These are phyloP conservation scores for Cheiracanthium punctorium DNA, from an alignment of 2,888 invertebrate species.

Conservation along the genomic window DNA sequence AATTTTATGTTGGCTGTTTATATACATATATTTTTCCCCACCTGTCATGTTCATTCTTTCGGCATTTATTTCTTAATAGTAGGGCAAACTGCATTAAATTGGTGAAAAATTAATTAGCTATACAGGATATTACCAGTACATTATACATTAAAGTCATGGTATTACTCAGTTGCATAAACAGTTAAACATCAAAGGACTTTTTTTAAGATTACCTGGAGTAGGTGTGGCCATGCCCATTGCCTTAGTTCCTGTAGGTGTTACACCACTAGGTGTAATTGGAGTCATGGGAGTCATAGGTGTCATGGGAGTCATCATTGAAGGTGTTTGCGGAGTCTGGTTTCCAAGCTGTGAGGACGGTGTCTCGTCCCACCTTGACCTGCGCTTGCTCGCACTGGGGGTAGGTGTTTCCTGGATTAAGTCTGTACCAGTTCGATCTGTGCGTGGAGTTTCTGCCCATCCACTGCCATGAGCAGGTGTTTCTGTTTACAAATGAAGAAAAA, in stretches of 20 bases:
- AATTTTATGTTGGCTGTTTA: too few relatives aligned
- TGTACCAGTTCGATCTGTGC: constrained; percentile 89
- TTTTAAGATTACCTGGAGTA: constrained; percentile 82
- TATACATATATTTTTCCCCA: too few relatives aligned
- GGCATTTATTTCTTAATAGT: too few relatives aligned
- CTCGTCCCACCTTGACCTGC: constrained; percentile 98
- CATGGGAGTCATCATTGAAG: constrained; percentile 73
- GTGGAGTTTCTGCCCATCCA: constrained; percentile 99
- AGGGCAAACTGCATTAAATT: too few relatives aligned
- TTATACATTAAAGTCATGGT: too few relatives aligned
- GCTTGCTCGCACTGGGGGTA: constrained; percentile 94
- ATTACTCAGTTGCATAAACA: too few relatives aligned
- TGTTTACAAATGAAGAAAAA: constrained; percentile 74
- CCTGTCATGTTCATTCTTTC: too few relatives aligned
- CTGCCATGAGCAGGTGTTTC: constrained; percentile 97
- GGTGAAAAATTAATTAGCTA: too few relatives aligned
- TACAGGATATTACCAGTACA: too few relatives aligned
- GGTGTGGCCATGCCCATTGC: constrained; percentile 99
- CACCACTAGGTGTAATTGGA: constrained; percentile 87
- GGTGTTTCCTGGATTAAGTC: constrained; percentile 90
- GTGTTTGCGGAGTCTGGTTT: constrained; percentile 75
- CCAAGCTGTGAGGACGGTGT: constrained; percentile 85
- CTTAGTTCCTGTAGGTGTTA: constrained; percentile 92
- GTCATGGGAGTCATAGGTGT: constrained; percentile 76
- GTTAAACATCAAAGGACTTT: too few relatives aligned